Evolutionary conservation across 2,888 invertebrate species (phyloP).

Genomic region (Pilophorus perplexus): DNA sequence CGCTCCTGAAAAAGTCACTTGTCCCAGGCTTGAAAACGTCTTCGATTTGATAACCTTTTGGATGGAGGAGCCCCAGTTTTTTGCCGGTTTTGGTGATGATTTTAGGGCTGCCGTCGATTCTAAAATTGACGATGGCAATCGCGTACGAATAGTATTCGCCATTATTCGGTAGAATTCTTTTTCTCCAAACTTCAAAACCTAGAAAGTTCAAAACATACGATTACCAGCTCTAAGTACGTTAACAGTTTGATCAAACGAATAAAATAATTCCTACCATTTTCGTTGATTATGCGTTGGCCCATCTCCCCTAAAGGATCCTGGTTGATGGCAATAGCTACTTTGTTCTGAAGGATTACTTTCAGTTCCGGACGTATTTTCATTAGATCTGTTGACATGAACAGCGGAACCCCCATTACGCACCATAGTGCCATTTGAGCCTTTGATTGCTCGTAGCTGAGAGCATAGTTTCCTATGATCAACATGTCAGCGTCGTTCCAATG

Average conservation of each 20-base stretch:
- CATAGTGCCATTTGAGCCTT: constrained; percentile 72
- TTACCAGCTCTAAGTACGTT: too few species aligned
- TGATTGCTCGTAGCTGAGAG: constrained; percentile 65
- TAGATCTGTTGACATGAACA: constrained; percentile 70
- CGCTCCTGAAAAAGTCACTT: not conserved
- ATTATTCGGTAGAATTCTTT: constrained; percentile 47
- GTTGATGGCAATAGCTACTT: constrained; percentile 62
- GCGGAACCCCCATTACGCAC: constrained; percentile 68
- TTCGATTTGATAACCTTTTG: constrained; percentile 52
- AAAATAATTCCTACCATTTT: too few species aligned
- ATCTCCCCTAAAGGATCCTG: constrained; percentile 67
- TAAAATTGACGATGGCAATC: constrained; percentile 55
- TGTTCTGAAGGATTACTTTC: constrained; percentile 63
- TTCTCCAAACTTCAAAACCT: constrained; percentile 48
- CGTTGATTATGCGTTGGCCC: constrained; percentile 59
- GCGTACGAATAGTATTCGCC: constrained; percentile 55
- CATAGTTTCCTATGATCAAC: constrained; percentile 65
- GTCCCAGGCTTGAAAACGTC: constrained; percentile 46
- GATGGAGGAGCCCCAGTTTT: constrained; percentile 52
- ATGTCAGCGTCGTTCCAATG: constrained; percentile 75
- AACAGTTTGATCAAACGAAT: too few species aligned
- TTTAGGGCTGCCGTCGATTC: constrained; percentile 54
- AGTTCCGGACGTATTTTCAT: constrained; percentile 60
- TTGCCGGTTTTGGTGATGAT: constrained; percentile 50
- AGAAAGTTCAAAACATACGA: constrained; percentile 49